phyloP scores from a whole-genome alignment of 2,888 invertebrate genomes.

The Eudemis profundana region DNA sequence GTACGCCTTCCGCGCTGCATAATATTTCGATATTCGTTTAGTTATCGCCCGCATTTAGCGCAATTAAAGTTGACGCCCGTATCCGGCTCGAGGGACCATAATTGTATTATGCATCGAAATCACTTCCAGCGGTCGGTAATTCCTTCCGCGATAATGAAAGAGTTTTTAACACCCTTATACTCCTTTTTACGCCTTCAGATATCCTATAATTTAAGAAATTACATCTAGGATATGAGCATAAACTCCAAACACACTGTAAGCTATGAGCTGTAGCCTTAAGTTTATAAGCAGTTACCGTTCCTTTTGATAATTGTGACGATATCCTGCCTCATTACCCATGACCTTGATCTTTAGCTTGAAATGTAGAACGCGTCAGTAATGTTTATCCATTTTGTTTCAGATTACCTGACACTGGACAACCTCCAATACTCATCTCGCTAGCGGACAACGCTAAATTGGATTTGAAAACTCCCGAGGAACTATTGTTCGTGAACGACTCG shows the following conservation, averaged over 20 bases:
- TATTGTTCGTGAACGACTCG: conserved; percentile 78
- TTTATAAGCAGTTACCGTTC: neutral
- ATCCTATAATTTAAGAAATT: conserved; percentile 2
- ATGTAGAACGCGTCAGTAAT: conserved; percentile 23
- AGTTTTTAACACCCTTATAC: conserved; percentile 11
- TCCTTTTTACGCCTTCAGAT: neutral
- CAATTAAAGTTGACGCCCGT: conserved; percentile 30
- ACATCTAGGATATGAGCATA: neutral
- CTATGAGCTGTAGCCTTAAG: no score
- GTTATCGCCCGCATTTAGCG: conserved; percentile 25
- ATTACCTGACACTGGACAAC: conserved; percentile 87
- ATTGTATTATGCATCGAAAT: conserved; percentile 38
- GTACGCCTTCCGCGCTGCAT: conserved; percentile 14
- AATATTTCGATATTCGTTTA: conserved; percentile 26
- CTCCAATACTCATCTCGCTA: conserved; percentile 85
- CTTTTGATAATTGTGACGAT: neutral
- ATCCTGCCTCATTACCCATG: no score
- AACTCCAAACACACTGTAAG: neutral
- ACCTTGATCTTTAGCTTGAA: no score
- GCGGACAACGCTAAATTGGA: conserved; percentile 86
- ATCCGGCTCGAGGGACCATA: conserved; percentile 32
- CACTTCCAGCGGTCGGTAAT: conserved; percentile 28
- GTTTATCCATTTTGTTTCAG: conserved; percentile 70
- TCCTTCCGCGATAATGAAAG: conserved; percentile 21
- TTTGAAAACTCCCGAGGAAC: conserved; percentile 84